Base-by-base conservation (phyloP, 2,113 vertebrate genomes). In the Conger conger region DNA sequence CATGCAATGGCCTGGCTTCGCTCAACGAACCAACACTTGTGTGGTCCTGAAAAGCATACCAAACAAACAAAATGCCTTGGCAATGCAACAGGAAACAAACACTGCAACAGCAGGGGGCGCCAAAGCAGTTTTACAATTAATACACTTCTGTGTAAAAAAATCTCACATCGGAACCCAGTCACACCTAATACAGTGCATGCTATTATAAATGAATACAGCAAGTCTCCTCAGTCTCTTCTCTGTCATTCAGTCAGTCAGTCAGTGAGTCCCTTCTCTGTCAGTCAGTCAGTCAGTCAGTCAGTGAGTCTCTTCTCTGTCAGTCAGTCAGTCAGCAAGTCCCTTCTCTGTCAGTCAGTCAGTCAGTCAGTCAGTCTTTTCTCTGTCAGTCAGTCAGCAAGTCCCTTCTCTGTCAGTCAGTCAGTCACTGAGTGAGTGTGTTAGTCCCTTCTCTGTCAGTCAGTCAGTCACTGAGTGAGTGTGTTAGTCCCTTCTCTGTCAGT, bases 281-380 rank as follows among this genome's bases (percentile, higher is more conserved):
- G 80, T 97, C 97, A 0, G 97, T 99, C 85, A 95, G 93, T 88
- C 97, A 98, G 82, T 96, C 98, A 57, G 97, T 98, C 3, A 37
- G 35, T 82, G 20, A 11, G 54, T 53, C 8, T 53, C 50, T 1
- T 53, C 7, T 53, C 8, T 53, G 0, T 53, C 16, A 16, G 50
- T 53, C 50, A 7, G n/a, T n/a, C n/a, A n/a, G n/a, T n/a, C n/a
- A n/a, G n/a, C n/a, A n/a, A n/a, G n/a, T n/a, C n/a, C n/a, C n/a
- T n/a, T n/a, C n/a, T n/a, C n/a, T n/a, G n/a, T n/a, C n/a, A n/a
- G n/a, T n/a, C n/a, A n/a, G n/a, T n/a, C n/a, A 42, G 9, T 50
- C 8, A 50, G 9, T 50, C 8, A 4, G 18, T 57, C 9, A 9
- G 54, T 8, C n/a, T n/a, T n/a, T n/a, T n/a, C n/a, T n/a, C n/a